phyloP scores from a whole-genome alignment of 1,140 invertebrate genomes.

The Caerostris extrusa region DNA sequence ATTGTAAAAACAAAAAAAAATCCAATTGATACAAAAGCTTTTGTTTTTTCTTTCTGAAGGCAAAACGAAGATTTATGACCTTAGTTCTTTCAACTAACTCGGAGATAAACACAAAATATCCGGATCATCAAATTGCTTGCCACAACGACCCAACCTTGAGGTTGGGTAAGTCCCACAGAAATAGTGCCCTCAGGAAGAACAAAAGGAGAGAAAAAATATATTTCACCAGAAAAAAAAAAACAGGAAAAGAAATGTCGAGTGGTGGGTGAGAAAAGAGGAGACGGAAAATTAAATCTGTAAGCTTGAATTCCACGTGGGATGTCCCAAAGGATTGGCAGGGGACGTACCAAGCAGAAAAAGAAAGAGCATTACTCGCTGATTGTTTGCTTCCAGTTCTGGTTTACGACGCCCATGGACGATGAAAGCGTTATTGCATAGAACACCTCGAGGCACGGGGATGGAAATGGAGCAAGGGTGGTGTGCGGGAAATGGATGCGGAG shows the following conservation, averaged over 20 bases:
- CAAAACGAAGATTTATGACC: background rate
- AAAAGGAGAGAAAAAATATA: background rate
- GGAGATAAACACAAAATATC: conserved; percentile 45
- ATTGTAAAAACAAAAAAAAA: too few species aligned
- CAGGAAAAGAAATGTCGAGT: conserved; percentile 25
- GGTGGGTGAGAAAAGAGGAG: background rate
- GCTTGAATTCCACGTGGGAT: conserved; percentile 39
- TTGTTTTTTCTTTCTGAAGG: background rate
- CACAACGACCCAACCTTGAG: conserved; percentile 24
- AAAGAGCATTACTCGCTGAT: conserved; percentile 69
- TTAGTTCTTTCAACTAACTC: conserved; percentile 22
- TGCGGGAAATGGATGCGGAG: background rate
- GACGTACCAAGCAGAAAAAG: conserved; percentile 29
- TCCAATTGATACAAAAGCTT: background rate
- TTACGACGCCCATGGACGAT: conserved; percentile 53
- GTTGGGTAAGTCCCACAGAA: conserved; percentile 1
- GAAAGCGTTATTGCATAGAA: conserved; percentile 56
- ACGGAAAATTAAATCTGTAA: conserved; percentile 64
- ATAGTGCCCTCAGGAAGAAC: background rate
- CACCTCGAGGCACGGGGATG: background rate
- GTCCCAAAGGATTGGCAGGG: background rate
- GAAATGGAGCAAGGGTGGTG: too few species aligned
- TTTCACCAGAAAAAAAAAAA: background rate
- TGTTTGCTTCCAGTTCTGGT: conserved; percentile 66
- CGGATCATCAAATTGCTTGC: conserved; percentile 1